Evolutionary conservation across 2,113 vertebrate genomes (phyloP).

Genomic region (Pelmatolapia mariae): DNA sequence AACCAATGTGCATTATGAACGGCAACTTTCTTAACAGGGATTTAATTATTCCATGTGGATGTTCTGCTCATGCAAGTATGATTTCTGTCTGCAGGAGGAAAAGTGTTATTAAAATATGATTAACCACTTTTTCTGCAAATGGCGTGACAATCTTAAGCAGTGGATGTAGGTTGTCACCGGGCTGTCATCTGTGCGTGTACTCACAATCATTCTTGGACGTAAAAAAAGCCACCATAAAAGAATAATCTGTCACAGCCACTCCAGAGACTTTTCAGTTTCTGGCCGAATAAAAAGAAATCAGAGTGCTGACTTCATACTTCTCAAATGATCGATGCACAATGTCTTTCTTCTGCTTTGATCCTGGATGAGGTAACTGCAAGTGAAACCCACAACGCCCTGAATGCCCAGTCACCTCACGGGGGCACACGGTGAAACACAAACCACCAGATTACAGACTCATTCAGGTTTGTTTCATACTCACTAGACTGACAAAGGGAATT

Average conservation of each 20-base stretch:
- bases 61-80: not conserved
- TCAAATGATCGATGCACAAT: not conserved
- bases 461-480: not conserved
- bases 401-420: not conserved
- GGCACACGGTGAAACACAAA: not conserved
- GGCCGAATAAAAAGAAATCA: not conserved
- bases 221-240: not conserved
- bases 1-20: not conserved
- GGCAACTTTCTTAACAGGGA: not conserved
- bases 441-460: not conserved
- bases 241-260: not conserved
- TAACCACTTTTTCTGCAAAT: not conserved
- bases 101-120: not conserved
- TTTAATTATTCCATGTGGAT: not conserved
- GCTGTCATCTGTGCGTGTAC: not conserved
- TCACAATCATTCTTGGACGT: not conserved
- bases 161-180: not conserved
- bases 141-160: not conserved
- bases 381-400: not conserved
- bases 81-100: not conserved
- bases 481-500: not conserved
- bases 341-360: conserved; percentile 5
- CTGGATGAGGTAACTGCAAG: not conserved
- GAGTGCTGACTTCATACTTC: not conserved
- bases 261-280: not conserved